A percentile compares a stretch with the other conserved stretches of the same genome.
These are phyloP conservation scores for Pocillopora meandrina DNA, from an alignment of 92 coral and sea anemone genomes.

Conservation along the genomic window DNA sequence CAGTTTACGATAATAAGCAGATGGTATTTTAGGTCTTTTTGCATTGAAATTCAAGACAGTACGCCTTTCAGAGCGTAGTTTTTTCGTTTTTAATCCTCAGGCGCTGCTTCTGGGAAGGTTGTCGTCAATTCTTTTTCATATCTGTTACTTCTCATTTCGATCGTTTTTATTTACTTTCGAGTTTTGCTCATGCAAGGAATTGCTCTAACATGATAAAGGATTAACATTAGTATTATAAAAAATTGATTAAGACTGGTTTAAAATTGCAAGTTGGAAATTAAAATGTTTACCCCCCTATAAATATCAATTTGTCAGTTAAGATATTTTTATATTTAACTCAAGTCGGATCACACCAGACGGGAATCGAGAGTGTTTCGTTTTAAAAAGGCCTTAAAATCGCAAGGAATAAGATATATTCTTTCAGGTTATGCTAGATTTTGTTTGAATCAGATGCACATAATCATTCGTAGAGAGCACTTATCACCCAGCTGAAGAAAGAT, in stretches of 20 bases:
- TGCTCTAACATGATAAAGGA: neutral
- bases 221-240: neutral
- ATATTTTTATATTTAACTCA: neutral
- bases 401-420: neutral
- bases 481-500: slow-evolving; percentile 38
- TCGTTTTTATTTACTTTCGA: neutral
- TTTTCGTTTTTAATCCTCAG: slow-evolving; percentile 4
- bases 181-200: neutral
- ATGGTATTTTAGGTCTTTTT: slow-evolving; percentile 28
- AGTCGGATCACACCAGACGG: too few species aligned
- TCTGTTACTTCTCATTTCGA: neutral
- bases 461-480: neutral
- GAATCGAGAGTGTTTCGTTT: too few species aligned
- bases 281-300: slow-evolving; percentile 57
- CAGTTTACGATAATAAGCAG: slow-evolving; percentile 19
- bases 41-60: neutral
- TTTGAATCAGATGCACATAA: neutral
- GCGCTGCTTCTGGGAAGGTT: neutral
- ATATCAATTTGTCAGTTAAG: slow-evolving; percentile 62
- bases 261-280: slow-evolving; percentile 38
- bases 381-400: too few species aligned
- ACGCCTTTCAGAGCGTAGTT: neutral
- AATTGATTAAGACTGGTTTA: slow-evolving; percentile 32
- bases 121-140: neutral
- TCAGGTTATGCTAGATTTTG: neutral